phyloP scores from a whole-genome alignment of 2,113 vertebrate genomes.

The Mesoclemmys tuberculata region DNA sequence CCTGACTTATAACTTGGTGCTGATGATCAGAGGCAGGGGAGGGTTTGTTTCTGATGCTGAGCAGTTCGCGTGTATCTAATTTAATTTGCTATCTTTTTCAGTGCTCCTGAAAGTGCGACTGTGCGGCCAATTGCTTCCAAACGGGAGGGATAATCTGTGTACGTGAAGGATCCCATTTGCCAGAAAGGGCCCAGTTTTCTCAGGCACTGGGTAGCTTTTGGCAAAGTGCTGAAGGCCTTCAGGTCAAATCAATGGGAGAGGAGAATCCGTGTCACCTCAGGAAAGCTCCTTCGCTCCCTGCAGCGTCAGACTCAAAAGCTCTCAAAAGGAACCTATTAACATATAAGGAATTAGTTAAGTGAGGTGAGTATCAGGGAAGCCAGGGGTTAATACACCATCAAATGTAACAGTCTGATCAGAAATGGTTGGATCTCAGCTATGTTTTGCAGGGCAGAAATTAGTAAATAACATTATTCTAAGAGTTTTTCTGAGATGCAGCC shows the following conservation, averaged over 20 bases:
- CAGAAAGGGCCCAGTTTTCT: not conserved
- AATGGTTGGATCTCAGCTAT: slow-evolving; percentile 48
- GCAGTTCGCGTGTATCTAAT: rapidly evolving
- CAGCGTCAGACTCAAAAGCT: not conserved
- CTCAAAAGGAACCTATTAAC: not conserved
- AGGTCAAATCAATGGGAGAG: rapidly evolving
- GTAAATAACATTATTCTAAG: slow-evolving; percentile 70
- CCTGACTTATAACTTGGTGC: not conserved
- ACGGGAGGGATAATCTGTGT: not conserved
- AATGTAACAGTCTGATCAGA: not conserved
- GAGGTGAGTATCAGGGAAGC: not conserved
- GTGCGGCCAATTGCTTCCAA: not conserved
- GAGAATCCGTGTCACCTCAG: not conserved
- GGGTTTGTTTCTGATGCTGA: not conserved
- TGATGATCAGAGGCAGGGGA: not conserved
- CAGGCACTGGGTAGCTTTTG: not conserved
- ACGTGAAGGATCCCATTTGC: not conserved
- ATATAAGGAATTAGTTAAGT: not conserved
- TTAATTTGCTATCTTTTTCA: not conserved
- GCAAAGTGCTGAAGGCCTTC: rapidly evolving
- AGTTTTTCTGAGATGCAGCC: slow-evolving; percentile 71
- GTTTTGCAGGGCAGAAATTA: slow-evolving; percentile 57
- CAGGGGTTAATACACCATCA: slow-evolving; percentile 2
- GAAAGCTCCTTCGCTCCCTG: not conserved
- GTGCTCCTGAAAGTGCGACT: not conserved